phyloP scores from a whole-genome alignment of 2,113 vertebrate genomes.

The Myxocyprinus asiaticus region DNA sequence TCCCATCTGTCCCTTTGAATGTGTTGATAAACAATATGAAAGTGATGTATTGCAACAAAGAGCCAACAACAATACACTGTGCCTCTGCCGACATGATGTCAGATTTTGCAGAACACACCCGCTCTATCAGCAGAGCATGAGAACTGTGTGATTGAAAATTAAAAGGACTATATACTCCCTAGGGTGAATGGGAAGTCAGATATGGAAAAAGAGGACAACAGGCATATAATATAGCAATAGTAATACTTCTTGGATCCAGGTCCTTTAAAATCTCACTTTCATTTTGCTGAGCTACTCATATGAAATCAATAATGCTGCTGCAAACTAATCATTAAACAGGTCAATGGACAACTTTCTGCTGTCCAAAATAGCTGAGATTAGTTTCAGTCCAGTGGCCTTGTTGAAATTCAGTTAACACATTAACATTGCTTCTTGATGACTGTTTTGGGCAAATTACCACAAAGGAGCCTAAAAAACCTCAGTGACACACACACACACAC shows the following conservation, averaged over 20 bases:
- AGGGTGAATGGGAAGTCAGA: constrained; percentile 2
- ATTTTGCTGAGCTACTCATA: not conserved
- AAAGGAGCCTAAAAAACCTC: not conserved
- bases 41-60: constrained; percentile 9
- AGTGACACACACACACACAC: not conserved
- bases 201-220: no score
- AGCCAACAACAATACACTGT: constrained; percentile 42
- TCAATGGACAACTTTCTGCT: not conserved
- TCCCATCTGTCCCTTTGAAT: constrained; percentile 18
- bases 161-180: not conserved
- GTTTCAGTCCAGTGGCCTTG: not conserved
- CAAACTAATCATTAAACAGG: not conserved
- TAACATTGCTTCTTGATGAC: not conserved
- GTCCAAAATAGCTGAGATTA: not conserved
- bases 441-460: not conserved
- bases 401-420: not conserved
- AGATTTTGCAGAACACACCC: not conserved
- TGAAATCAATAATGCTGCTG: no score
- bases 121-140: no score
- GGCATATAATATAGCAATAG: no score
- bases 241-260: no score
- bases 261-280: not conserved
- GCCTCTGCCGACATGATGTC: constrained; percentile 27
- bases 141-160: not conserved
- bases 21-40: constrained; percentile 49